Evolutionary conservation across 2,113 vertebrate genomes (phyloP), one percentile per base, ranked within the genome.

Genomic region (Tragulus kanchil): DNA sequence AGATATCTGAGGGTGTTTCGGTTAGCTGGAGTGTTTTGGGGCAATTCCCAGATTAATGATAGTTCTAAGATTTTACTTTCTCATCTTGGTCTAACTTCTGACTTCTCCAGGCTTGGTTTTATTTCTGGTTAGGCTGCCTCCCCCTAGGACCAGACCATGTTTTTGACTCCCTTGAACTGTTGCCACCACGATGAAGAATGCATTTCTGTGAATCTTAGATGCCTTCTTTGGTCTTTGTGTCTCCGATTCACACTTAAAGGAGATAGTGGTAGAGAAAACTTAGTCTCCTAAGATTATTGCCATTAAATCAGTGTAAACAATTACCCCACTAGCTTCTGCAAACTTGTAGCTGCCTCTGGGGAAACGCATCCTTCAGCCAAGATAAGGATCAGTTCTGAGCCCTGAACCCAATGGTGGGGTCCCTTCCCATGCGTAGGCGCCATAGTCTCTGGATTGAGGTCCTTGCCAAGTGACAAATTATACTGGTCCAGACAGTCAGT

Each of bases 401-500:
- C 48, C n/a, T 73, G 61, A 48, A 64, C 16, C 48, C 25, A 52
- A 21, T 19, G 48, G 52, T 17, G 54, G 36, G 17, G 21, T 31
- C 61, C 25, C 50, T 28, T 61, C 25, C 26, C 31, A 9, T 15
- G 26, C 1, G 6, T 56, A 67, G 26, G 50, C 5, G 75, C 19
- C 0, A 3, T 8, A 13, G 42, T 54, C 26, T 23, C 58, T 50
- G 42, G 61, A 26, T 48, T 23, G 59, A 86, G 23, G 25, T 42
- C 45, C 52, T 28, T 8, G 45, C 21, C 17, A 19, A 25, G 16
- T 1, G 17, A 17, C 6, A 3, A 85, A 75, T 19, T 36, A 85
- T 19, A n/a, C 11, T 1, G 2, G 36, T 12, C 4, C 59, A 0
- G 58, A 16, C 0, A 0, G 16, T 58, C 10, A 31, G 50, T 56